A percentile compares a stretch with the other conserved stretches of the same genome.
phyloP scores from a whole-genome alignment of 2,888 invertebrate genomes.

The Cylloceria caligata region DNA sequence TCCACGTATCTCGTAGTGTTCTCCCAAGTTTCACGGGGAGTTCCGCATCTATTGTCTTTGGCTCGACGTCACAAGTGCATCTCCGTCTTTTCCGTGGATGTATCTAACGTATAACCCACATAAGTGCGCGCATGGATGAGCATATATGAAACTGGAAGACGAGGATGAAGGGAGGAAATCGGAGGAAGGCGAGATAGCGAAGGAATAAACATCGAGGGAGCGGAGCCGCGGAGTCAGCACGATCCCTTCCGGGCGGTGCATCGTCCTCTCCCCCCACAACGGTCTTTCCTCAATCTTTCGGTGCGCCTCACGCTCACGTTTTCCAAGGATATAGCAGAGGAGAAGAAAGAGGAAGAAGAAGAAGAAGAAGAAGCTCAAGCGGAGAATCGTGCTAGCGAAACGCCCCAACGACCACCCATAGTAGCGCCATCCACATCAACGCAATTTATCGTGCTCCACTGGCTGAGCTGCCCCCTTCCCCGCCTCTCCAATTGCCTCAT shows the following conservation, averaged over 20 bases:
- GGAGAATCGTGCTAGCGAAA: slow-evolving; percentile 54
- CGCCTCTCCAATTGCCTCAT: no score
- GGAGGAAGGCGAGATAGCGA: slow-evolving; percentile 17
- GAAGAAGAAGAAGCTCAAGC: slow-evolving; percentile 6
- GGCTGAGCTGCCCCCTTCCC: not conserved
- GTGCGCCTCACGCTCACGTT: no score
- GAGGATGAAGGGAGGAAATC: not conserved
- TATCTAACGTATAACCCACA: not conserved
- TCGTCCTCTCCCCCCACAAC: slow-evolving; percentile 21
- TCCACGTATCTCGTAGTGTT: slow-evolving; percentile 12
- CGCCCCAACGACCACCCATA: slow-evolving; percentile 66
- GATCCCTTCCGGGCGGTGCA: slow-evolving; percentile 62
- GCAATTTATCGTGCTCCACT: slow-evolving; percentile 28
- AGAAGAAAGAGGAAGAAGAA: not conserved
- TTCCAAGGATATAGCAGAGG: not conserved
- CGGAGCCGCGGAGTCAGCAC: slow-evolving; percentile 69
- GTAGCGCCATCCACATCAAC: slow-evolving; percentile 58
- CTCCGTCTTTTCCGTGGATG: not conserved
- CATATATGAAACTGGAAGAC: slow-evolving; percentile 3
- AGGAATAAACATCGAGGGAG: slow-evolving; percentile 48
- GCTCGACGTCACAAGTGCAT: slow-evolving; percentile 17
- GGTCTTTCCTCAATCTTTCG: slow-evolving; percentile 41
- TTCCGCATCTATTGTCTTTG: slow-evolving; percentile 29
- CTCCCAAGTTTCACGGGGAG: slow-evolving; percentile 5
- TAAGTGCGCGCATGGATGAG: slow-evolving; percentile 1